These are phyloP conservation scores for Cyanoderma ruficeps DNA, from an alignment of 2,113 vertebrate species.

Conservation along the genomic window DNA sequence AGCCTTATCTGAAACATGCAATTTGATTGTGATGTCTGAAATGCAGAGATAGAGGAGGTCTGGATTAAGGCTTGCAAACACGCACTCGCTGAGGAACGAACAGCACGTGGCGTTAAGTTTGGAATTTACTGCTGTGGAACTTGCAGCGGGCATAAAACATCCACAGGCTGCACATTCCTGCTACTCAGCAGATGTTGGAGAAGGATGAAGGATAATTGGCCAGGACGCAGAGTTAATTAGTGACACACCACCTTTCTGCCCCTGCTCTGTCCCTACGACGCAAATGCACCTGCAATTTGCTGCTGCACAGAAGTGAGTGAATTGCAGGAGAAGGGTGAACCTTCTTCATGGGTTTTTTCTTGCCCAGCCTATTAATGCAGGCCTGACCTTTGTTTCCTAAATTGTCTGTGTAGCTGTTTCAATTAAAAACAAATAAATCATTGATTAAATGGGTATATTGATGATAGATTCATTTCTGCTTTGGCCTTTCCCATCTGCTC, in stretches of 20 bases:
- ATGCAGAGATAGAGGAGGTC: background rate
- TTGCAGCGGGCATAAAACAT: slow-evolving; percentile 58
- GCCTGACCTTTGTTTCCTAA: slow-evolving; percentile 9
- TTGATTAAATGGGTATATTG: slow-evolving; percentile 44
- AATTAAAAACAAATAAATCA: slow-evolving; percentile 70
- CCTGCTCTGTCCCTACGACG: background rate
- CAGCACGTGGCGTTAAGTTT: background rate
- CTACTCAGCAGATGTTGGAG: slow-evolving; percentile 67
- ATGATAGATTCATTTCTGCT: slow-evolving; percentile 43
- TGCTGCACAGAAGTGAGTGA: background rate
- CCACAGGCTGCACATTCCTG: slow-evolving; percentile 21
- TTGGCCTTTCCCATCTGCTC: slow-evolving; percentile 59
- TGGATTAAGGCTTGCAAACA: background rate
- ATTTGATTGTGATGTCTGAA: slow-evolving; percentile 31
- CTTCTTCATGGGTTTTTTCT: background rate
- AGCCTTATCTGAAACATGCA: background rate
- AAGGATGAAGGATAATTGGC: slow-evolving; percentile 58
- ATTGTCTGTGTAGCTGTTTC: slow-evolving; percentile 15
- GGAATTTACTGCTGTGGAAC: slow-evolving; percentile 56
- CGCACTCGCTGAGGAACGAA: background rate
- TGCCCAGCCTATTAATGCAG: slow-evolving; percentile 31
- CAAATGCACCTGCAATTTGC: background rate
- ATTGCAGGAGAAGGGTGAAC: slow-evolving; percentile 15
- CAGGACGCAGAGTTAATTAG: slow-evolving; percentile 62
- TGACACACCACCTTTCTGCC: slow-evolving; percentile 59